Evolutionary conservation across 2,888 invertebrate species (phyloP), one percentile per base, ranked within the genome.

Genomic region (Lottia scabra): DNA sequence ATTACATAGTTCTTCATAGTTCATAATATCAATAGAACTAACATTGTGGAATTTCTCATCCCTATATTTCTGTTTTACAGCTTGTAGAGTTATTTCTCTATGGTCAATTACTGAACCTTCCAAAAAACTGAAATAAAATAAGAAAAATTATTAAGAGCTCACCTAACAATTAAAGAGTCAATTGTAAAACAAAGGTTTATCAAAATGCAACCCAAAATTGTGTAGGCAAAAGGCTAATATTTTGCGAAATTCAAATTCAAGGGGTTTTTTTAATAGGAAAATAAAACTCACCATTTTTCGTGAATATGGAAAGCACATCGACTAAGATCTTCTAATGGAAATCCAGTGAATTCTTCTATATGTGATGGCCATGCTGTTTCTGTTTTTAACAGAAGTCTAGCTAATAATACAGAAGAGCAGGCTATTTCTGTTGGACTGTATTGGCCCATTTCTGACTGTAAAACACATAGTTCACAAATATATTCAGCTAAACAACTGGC

Each of bases 361-460:
- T 77, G 45, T n/a, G 72, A 65, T 23, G 87, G 83, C 88, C 88
- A 88, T 5, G 84, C 80, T 30, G 73, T 73, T 65, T 85, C 86
- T 73, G 75, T 73, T 72, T 80, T 81, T 38, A 80, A 80, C 6
- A 84, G 76, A 16, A 88, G 77, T 67, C 85, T 75, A n/a, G 87
- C 78, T 12, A 88, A 77, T 0, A 88, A 77, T 26, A 88, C 82
- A 69, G 83, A 84, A 67, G 85, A 80, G n/a, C 87, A 84, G 5
- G 88, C 88, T 43, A 87, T 80, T 73, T 84, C 81, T 27, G 86
- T 85, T 26, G 87, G 84, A 46, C 85, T 83, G 75, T 84, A 87
- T 70, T 81, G 81, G 15, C 87, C 85, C 81, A 88, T 83, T 71
- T 87, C 85, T n/a, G 87, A 84, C 72, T 88, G 87, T 19, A 88